Evolutionary conservation across 2,113 vertebrate genomes (phyloP), one percentile per base, ranked within the genome.

Genomic region (Azemiops feae): DNA sequence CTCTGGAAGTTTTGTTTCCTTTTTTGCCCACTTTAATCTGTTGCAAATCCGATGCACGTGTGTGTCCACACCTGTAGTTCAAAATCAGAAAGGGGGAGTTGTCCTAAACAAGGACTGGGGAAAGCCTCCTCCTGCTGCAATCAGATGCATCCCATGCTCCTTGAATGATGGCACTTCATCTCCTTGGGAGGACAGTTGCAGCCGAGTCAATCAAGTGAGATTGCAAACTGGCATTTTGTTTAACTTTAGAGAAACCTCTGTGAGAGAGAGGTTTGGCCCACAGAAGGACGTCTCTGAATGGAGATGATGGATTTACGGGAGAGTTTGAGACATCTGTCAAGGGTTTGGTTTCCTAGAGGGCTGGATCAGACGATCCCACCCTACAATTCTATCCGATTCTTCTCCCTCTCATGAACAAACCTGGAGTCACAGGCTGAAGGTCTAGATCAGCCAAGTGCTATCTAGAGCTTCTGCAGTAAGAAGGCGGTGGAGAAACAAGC

Each of bases 41-140:
- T 99, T 99, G 1, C 98, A 95, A 91, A 99, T 99, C 74, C 99
- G 98, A 96, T 99, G 99, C 87, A 99, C 99, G 0, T 99, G 99
- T 22, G 99, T 99, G 97, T 99, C 99, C 96, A 99, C 99, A 9
- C 99, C 99, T 99, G 93, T 93, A 39, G 90, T 52, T 34, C 90
- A 92, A 92, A 96, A 90, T 92, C 86, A 95, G 94, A 74, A 85
- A 11, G 30, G 47, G 27, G 10, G 16, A 4, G 22, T 0, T 22
- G 8, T 53, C 27, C 3, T 34, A n/a, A 50, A 23, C 3, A 9
- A 23, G 14, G 47, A 1, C 1, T 1, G n/a, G 30, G 45, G 2
- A 50, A 60, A 18, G 1, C 14, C 25, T 22, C 23, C 8, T 43
- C 57, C 20, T 18, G 27, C 3, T 4, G 20, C 5, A 3, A 30